A percentile compares a stretch with the other conserved stretches of the same genome.
phyloP scores from a whole-genome alignment of 2,888 invertebrate species.

The Stomorhina lunata region DNA sequence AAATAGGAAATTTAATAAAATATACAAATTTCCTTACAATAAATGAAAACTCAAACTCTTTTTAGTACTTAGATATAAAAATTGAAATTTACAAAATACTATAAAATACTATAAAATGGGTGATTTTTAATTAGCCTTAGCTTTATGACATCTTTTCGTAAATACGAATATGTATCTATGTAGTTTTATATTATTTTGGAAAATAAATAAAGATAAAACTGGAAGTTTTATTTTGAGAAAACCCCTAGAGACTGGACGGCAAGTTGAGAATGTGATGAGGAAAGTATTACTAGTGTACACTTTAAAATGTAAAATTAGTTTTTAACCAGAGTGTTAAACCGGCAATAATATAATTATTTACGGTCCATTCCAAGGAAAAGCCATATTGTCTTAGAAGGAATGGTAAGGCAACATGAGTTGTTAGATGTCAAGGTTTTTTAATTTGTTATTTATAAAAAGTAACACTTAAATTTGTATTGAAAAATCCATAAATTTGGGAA shows the following conservation, averaged over 20 bases:
- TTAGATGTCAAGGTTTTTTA: neutral
- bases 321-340: constrained; percentile 22
- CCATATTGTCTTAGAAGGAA: neutral
- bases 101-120: constrained; percentile 33
- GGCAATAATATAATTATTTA: constrained; percentile 45
- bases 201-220: constrained; percentile 39
- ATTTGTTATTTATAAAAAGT: neutral
- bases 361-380: constrained; percentile 28
- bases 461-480: neutral
- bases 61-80: neutral
- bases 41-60: constrained; percentile 15
- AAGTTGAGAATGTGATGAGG: neutral
- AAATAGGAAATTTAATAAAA: constrained; percentile 14
- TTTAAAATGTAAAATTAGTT: neutral
- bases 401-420: neutral
- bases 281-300: neutral
- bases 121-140: constrained; percentile 49
- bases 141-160: constrained; percentile 44
- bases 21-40: neutral
- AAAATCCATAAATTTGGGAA: too few species aligned
- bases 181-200: neutral
- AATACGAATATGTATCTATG: too few species aligned
- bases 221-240: constrained; percentile 27
- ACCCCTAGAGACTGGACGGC: neutral
- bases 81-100: neutral